Evolutionary conservation across 2,797 vertebrate genomes (phyloP).

Genomic region (Liparis tanakae): DNA sequence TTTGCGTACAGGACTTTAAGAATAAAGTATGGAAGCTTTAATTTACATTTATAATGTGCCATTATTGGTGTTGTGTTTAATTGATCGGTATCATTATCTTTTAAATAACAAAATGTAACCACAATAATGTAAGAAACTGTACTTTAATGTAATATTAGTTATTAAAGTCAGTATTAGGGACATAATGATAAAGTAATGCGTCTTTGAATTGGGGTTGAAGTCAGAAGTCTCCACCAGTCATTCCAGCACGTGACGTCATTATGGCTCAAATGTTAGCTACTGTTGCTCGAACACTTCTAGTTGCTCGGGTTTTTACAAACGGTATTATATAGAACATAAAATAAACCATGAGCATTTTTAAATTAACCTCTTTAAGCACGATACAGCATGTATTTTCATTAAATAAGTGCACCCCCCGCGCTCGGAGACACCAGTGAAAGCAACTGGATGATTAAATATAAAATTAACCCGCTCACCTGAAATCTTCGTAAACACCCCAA

Average conservation of each 20-base stretch:
- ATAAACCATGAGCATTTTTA: accelerated
- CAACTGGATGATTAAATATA: neutral
- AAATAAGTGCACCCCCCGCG: neutral
- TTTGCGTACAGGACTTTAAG: neutral
- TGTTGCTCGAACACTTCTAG: neutral
- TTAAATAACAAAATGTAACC: neutral
- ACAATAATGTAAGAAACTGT: neutral
- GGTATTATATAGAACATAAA: neutral
- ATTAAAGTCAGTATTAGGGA: neutral
- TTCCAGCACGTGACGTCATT: neutral
- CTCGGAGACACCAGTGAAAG: neutral
- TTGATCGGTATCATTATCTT: neutral
- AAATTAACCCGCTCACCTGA: neutral
- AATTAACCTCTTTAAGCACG: accelerated
- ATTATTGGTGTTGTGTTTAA: no score
- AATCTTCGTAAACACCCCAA: accelerated
- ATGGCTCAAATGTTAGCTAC: neutral
- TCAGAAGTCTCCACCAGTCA: neutral
- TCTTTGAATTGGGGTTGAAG: neutral
- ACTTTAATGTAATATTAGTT: neutral
- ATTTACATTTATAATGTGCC: neutral
- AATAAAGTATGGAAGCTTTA: neutral
- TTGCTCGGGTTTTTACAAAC: neutral
- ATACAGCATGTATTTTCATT: neutral
- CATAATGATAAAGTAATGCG: neutral